These are phyloP conservation scores for Ciconia boyciana DNA, from an alignment of 2,113 vertebrate genomes.

Conservation along the genomic window DNA sequence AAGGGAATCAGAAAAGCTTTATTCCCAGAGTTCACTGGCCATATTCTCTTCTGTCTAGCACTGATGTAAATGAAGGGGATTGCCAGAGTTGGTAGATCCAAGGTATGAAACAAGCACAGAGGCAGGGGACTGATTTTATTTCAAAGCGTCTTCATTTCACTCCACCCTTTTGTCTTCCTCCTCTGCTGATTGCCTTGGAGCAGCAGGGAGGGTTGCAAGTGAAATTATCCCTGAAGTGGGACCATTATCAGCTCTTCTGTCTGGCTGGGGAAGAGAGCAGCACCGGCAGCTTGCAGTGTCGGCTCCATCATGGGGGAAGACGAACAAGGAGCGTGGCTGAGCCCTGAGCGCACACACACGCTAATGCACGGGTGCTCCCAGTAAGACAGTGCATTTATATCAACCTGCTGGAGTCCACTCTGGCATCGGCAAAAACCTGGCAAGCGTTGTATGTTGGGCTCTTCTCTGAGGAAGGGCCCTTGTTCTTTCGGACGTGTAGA, in stretches of 20 bases:
- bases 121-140: neutral
- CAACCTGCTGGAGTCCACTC: neutral
- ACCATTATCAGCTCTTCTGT: neutral
- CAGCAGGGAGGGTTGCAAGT: neutral
- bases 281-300: neutral
- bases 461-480: neutral
- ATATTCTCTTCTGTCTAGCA: neutral
- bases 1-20: neutral
- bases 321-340: rapidly evolving
- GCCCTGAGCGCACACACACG: rapidly evolving
- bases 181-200: neutral
- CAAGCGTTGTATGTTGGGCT: rapidly evolving
- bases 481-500: rapidly evolving
- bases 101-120: neutral
- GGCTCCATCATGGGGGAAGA: rapidly evolving
- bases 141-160: neutral
- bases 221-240: neutral
- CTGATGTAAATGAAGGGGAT: neutral
- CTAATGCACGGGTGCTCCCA: neutral
- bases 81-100: neutral
- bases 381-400: rapidly evolving
- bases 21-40: neutral
- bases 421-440: rapidly evolving
- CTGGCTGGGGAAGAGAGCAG: neutral
- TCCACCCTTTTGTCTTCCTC: neutral